A percentile compares a stretch with the other conserved stretches of the same genome.
Conservation (phyloP, 2,888 invertebrate species). For the Apocheima hispidaria region DNA sequence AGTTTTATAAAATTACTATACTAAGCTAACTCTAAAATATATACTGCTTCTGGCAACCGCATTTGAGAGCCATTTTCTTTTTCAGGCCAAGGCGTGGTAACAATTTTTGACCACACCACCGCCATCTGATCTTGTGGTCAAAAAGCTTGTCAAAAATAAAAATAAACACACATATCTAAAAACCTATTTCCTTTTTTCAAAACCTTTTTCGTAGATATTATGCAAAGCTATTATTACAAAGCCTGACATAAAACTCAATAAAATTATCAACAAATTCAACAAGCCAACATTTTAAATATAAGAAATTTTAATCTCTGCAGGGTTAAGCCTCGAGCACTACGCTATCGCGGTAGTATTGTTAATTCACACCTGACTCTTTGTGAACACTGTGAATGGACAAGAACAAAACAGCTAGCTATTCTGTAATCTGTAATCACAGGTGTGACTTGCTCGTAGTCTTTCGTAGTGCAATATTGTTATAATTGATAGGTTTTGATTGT, state of each 20-base stretch:
- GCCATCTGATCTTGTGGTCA: no score
- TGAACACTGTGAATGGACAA: conserved; percentile 33
- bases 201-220: neutral
- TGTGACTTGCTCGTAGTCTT: neutral
- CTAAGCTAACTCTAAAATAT: no score
- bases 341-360: conserved; percentile 32
- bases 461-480: neutral
- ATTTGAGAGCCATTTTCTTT: no score
- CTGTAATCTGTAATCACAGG: conserved; percentile 13
- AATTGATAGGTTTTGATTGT: neutral
- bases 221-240: neutral
- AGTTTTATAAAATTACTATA: no score
- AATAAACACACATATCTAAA: no score
- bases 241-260: no score
- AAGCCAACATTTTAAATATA: neutral
- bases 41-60: no score
- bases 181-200: no score
- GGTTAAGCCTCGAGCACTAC: neutral
- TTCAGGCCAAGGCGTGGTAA: no score
- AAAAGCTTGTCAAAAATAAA: no score
- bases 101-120: no score
- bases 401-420: conserved; percentile 18
- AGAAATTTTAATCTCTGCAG: neutral
- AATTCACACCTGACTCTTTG: conserved; percentile 43
- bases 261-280: no score